Conservation (phyloP, 2,113 vertebrate genomes). For the Mus spicilegus region DNA sequence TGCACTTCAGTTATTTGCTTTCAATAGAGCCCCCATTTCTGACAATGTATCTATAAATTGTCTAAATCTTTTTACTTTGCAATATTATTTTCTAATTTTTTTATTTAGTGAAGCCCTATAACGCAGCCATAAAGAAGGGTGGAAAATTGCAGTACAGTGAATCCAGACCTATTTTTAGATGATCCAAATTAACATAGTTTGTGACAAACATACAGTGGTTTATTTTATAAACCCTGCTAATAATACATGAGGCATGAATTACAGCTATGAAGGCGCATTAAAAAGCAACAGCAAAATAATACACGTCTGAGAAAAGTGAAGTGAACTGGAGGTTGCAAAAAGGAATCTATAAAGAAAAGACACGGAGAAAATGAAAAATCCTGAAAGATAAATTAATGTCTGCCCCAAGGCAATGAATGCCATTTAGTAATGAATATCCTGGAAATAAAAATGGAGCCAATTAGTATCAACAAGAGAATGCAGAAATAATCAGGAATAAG, state of each 20-base stretch:
- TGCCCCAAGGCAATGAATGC: conserved; percentile 72
- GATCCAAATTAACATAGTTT: conserved; percentile 66
- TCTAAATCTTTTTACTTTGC: conserved; percentile 53
- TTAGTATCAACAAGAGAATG: conserved; percentile 74
- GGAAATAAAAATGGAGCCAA: conserved; percentile 79
- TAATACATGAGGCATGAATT: conserved; percentile 75
- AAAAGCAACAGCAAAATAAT: conserved; percentile 73
- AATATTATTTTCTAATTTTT: conserved; percentile 70
- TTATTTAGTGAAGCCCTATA: conserved; percentile 67
- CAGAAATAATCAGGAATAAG: conserved; percentile 69
- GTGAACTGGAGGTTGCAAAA: conserved; percentile 65
- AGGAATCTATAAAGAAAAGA: conserved; percentile 68
- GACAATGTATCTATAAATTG: conserved; percentile 26
- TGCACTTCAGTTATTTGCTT: conserved; percentile 40
- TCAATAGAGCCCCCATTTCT: conserved; percentile 24
- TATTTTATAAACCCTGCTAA: conserved; percentile 74
- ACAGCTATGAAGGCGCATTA: conserved; percentile 71
- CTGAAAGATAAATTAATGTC: conserved; percentile 76
- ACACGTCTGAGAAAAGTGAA: conserved; percentile 56
- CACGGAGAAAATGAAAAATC: conserved; percentile 68
- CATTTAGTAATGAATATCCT: conserved; percentile 78
- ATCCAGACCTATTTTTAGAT: conserved; percentile 76
- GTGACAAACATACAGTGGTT: conserved; percentile 69
- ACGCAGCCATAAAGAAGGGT: conserved; percentile 58
- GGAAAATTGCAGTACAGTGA: conserved; percentile 60